Evolutionary conservation across 2,888 invertebrate genomes (phyloP), one percentile per base, ranked within the genome.

Genomic region (Parapristionchus giblindavisi): DNA sequence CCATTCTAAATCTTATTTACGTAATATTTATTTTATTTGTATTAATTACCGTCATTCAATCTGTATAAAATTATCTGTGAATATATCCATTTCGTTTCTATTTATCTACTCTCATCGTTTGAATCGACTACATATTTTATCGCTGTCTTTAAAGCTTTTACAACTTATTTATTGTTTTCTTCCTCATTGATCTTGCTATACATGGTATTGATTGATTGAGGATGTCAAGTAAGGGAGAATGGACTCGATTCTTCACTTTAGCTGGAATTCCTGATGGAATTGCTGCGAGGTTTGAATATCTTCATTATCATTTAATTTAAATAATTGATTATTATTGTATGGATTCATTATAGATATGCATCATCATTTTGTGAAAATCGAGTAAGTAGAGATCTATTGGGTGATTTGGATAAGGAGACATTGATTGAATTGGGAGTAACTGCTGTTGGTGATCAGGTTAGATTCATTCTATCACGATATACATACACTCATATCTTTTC

Each of bases 361-460:
- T 43, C 27, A 56, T 68, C 75, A 17, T 75, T 75, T 52, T 48
- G n/a, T 5, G 11, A 24, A 2, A 75, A 75, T 51, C 75, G 83
- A 74, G 81, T 83, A 17, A 79, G 78, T 1, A 77, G 81, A 34
- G 82, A 80, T 70, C 77, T 83, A 79, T 76, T 84, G 14, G 75
- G 75, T 21, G 83, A 83, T 43, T 72, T 84, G 52, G 83, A 83
- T 65, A 83, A 81, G 76, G 65, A 79, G 29, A 82, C 82, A 11
- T 77, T 84, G 2, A 34, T 76, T 6, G 79, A 82, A 38, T 68
- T 84, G 24, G 84, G 84, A 32, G 80, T 84, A 8, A 78, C 77
- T 8, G 80, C 81, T 11, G 79, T 84, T 17, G 84, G 84, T 29
- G 84, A 84, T 75, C 83, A 83, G 77, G 83, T 83, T n/a, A n/a